Conservation (phyloP, 2,797 vertebrate genomes). For the Phrynocephalus forsythii region DNA sequence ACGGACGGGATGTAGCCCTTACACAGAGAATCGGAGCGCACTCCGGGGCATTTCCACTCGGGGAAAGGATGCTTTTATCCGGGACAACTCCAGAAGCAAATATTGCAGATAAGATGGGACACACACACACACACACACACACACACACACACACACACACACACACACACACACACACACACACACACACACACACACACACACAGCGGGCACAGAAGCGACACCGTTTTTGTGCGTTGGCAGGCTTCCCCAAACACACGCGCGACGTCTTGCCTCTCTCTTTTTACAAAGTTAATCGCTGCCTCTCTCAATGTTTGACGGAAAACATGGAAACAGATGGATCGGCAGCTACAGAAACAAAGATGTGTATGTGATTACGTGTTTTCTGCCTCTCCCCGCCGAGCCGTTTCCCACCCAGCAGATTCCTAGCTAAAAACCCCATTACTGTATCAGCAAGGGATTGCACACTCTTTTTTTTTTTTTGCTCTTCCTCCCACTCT, state of each 20-base stretch:
- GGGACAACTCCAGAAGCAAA: constrained; percentile 7
- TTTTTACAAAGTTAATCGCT: too few relatives aligned
- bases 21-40: constrained; percentile 15
- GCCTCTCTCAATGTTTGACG: too few relatives aligned
- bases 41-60: constrained; percentile 20
- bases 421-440: constrained; percentile 35
- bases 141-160: background rate
- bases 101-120: constrained; percentile 6
- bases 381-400: background rate
- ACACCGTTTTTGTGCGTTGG: background rate
- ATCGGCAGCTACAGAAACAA: constrained; percentile 36
- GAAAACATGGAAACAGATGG: background rate
- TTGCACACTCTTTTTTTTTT: background rate
- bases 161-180: background rate
- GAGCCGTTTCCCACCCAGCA: constrained; percentile 21
- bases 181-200: background rate
- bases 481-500: background rate
- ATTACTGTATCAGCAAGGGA: constrained; percentile 40
- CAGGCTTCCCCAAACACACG: background rate
- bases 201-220: background rate
- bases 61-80: constrained; percentile 30
- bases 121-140: background rate
- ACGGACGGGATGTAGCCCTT: constrained; percentile 47
- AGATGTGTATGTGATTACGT: background rate
- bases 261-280: too few relatives aligned